These are phyloP conservation scores for Ceratina australensis DNA, from an alignment of 1,140 invertebrate species.

Conservation along the genomic window DNA sequence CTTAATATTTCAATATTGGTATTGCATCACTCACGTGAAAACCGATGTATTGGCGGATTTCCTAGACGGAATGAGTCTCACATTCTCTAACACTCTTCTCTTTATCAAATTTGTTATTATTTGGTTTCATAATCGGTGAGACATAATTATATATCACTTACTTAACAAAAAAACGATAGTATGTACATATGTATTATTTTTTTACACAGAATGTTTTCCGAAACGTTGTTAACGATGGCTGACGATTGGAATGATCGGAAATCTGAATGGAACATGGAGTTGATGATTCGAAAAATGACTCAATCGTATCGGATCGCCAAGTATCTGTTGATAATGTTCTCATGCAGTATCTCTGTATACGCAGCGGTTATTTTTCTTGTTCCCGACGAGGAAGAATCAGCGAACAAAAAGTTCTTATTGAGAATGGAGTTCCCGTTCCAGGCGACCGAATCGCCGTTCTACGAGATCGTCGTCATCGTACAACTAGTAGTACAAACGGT, in stretches of 20 bases:
- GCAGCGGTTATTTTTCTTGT: conserved; percentile 12
- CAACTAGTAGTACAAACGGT: conserved; percentile 42
- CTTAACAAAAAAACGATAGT: too few relatives aligned
- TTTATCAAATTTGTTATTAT: conserved; percentile 48
- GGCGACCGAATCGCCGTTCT: conserved; percentile 27
- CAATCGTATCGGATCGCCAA: too few relatives aligned
- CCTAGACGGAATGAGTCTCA: conserved; percentile 45
- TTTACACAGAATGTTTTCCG: too few relatives aligned
- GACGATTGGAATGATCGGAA: too few relatives aligned
- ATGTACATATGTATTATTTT: too few relatives aligned
- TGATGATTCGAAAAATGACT: too few relatives aligned
- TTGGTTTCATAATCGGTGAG: conserved; percentile 52
- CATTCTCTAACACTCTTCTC: conserved; percentile 46
- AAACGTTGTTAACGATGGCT: too few relatives aligned
- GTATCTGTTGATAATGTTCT: conserved; percentile 1
- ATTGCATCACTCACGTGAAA: conserved; percentile 30
- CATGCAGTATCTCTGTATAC: conserved; percentile 33
- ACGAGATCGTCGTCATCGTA: conserved; percentile 28
- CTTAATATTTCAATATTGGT: conserved; percentile 45
- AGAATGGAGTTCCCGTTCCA: conserved; percentile 54
- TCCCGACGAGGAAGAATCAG: not conserved
- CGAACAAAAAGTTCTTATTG: conserved; percentile 32
- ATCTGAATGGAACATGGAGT: too few relatives aligned
- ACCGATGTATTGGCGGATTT: conserved; percentile 17
- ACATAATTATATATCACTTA: not conserved